Base-by-base conservation (phyloP, 1,140 invertebrate genomes). In the Apolygus lucorum region DNA sequence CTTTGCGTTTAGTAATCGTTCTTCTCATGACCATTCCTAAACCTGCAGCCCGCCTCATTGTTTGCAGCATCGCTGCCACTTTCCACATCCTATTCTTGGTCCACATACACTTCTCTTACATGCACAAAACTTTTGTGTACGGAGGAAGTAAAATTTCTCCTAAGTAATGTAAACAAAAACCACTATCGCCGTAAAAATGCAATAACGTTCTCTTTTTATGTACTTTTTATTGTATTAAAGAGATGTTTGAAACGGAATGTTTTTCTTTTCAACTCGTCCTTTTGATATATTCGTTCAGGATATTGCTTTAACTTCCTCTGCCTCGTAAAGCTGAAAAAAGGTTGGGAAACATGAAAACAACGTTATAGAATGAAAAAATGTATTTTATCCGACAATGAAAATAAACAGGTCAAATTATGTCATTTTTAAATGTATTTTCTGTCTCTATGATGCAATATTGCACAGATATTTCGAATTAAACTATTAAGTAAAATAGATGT, bases 21-120 rank as follows among this genome's bases (percentile, higher is more conserved):
- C 74, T 82, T 64, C 70, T 82, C 8, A 72, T 77, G 59, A 77
- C 78, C n/a, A 81, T 82, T 34, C 76, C 75, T 27, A 70, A 75
- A 64, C 81, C 81, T n/a, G 79, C 74, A 22, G 75, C 75, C 21
- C 70, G 81, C 66, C 76, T 83, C 34, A 62, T 83, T n/a, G 75
- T 83, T 17, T 82, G 81, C 74, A 79, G 77, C 72, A 68, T 77
- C 52, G 73, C 81, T 2, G 76, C 78, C 1, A 74, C 79, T 29
- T 71, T 76, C 54, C 81, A 83, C 73, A 73, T 82, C 1, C 73
- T 83, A 22, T 82, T 78, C 74, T 67, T 81, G 4, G 76, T 83
- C 17, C 82, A 80, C 74, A 72, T 82, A 34, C 79, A 83, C 75
- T 82, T 82, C 77, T 76, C 78, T 14, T 82, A 80, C 72, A 79